Evolutionary conservation across 1,140 invertebrate species (phyloP).

Genomic region (Saccostrea echinata): DNA sequence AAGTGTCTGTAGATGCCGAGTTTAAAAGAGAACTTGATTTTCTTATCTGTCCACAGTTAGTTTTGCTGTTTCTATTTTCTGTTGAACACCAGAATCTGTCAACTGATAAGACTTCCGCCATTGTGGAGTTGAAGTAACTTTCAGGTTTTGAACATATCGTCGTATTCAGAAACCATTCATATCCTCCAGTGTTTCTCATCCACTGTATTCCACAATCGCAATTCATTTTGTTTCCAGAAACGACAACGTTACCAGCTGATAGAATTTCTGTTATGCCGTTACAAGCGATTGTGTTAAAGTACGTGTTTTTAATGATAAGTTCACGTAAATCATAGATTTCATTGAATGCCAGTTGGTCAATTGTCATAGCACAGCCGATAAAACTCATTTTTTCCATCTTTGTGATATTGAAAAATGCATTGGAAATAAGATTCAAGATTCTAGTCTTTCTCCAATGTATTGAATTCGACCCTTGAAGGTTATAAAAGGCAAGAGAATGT

Average conservation of each 20-base stretch:
- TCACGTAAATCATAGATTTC: neutral
- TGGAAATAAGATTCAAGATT: neutral
- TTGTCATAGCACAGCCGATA: neutral
- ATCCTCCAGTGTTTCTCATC: neutral
- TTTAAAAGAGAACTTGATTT: neutral
- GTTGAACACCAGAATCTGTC: neutral
- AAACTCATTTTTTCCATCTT: neutral
- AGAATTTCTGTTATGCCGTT: neutral
- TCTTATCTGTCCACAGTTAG: neutral
- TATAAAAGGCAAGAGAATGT: neutral
- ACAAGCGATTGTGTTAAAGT: slow-evolving; percentile 9
- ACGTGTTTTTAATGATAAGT: neutral
- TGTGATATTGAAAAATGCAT: neutral
- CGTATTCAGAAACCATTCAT: neutral
- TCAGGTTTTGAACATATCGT: neutral
- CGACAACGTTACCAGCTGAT: neutral
- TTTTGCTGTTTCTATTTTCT: neutral
- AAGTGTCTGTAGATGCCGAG: neutral
- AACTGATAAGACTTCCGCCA: neutral
- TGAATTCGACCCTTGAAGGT: neutral
- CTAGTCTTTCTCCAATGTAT: neutral
- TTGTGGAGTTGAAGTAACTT: neutral
- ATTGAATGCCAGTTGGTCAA: neutral
- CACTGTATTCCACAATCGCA: slow-evolving; percentile 18
- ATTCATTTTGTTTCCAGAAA: neutral